Conservation (phyloP, 2,888 invertebrate species). For the Minunthozetes semirufus region DNA sequence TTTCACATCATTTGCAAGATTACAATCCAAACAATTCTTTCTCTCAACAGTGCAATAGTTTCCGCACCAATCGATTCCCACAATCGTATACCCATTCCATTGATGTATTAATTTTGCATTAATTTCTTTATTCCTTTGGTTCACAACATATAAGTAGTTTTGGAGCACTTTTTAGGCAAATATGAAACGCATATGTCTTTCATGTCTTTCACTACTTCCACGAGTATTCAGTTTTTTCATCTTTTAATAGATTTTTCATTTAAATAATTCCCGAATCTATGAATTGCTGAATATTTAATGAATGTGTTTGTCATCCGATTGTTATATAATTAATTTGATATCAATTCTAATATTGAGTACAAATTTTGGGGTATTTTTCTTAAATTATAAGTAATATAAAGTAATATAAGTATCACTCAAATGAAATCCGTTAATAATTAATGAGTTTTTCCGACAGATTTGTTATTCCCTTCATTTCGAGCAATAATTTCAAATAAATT, state of each 20-base stretch:
- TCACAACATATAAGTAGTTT: not conserved
- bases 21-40: slow-evolving; percentile 6
- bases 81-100: too few species aligned
- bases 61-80: not conserved
- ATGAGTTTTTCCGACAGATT: too few species aligned
- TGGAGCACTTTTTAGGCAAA: not conserved
- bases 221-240: not conserved
- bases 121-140: not conserved
- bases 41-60: not conserved
- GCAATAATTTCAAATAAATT: too few species aligned
- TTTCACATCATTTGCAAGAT: slow-evolving; percentile 2
- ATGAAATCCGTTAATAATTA: too few species aligned
- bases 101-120: not conserved
- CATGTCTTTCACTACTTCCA: not conserved
- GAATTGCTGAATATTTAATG: not conserved
- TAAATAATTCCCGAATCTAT: not conserved
- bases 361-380: too few species aligned
- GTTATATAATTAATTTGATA: not conserved
- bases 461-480: too few species aligned
- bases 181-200: not conserved
- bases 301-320: not conserved
- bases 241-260: not conserved
- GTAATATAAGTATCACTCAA: too few species aligned
- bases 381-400: too few species aligned
- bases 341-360: not conserved